Evolutionary conservation across 2,797 vertebrate species (phyloP).

Genomic region (Babyrousa celebensis): DNA sequence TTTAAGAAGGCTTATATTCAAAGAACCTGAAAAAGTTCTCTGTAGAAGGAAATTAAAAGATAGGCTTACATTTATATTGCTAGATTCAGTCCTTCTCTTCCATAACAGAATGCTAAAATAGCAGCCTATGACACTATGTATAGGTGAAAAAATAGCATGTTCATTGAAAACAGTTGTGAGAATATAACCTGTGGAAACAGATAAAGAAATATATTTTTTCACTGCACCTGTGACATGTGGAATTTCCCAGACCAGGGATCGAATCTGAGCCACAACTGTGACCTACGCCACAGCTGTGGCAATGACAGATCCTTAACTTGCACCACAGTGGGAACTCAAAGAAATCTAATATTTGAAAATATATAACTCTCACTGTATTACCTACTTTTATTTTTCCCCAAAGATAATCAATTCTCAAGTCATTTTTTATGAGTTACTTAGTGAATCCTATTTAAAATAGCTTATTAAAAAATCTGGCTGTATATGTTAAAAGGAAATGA

Average conservation of each 20-base stretch:
- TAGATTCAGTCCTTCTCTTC: slow-evolving; percentile 54
- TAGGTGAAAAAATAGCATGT: slow-evolving; percentile 53
- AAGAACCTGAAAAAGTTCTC: slow-evolving; percentile 48
- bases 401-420: slow-evolving; percentile 54
- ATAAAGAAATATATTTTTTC: background rate
- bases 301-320: no score
- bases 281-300: no score
- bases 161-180: slow-evolving; percentile 55
- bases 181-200: slow-evolving; percentile 50
- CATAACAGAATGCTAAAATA: slow-evolving; percentile 68
- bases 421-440: slow-evolving; percentile 69
- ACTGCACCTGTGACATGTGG: no score
- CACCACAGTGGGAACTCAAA: no score
- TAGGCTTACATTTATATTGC: slow-evolving; percentile 43
- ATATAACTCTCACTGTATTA: background rate
- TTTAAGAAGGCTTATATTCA: background rate
- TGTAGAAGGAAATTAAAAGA: slow-evolving; percentile 33
- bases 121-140: background rate
- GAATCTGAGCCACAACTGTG: no score
- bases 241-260: no score
- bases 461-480: slow-evolving; percentile 29
- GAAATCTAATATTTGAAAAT: slow-evolving; percentile 38
- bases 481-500: slow-evolving; percentile 46
- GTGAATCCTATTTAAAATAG: background rate
- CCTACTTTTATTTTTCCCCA: slow-evolving; percentile 45